phyloP scores from a whole-genome alignment of 1,140 invertebrate genomes.

The Bacillus rossius region DNA sequence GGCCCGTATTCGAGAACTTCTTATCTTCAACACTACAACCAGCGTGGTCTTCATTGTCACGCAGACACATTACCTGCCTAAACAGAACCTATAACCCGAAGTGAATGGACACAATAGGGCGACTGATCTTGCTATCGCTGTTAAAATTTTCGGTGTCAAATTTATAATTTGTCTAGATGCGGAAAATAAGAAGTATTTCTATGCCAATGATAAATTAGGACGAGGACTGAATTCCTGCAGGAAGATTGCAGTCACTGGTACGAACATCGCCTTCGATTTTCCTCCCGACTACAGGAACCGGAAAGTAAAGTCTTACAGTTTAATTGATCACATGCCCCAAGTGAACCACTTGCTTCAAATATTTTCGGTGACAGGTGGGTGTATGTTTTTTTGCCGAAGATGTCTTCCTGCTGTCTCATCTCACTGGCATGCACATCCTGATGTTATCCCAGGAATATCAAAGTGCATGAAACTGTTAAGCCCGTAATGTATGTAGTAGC shows the following conservation, averaged over 20 bases:
- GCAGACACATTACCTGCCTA: too few species aligned
- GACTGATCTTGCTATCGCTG: too few species aligned
- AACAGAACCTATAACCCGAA: too few species aligned
- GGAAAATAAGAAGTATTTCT: too few species aligned
- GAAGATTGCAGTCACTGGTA: conserved; percentile 25
- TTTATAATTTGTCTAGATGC: too few species aligned
- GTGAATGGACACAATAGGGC: too few species aligned
- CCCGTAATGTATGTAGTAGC: neutral
- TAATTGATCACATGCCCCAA: conserved; percentile 7
- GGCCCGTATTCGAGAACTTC: too few species aligned
- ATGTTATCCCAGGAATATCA: neutral
- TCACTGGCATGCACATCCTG: conserved; percentile 11
- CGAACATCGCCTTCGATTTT: neutral
- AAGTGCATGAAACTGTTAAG: neutral
- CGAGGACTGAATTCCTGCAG: conserved; percentile 40
- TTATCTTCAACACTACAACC: too few species aligned
- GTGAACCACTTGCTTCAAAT: neutral
- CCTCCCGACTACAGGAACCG: neutral
- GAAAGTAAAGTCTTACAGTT: neutral
- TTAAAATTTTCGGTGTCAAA: too few species aligned
- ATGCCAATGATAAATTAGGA: conserved; percentile 15
- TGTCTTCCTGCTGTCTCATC: neutral
- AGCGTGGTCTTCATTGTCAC: too few species aligned
- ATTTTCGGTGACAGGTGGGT: neutral
- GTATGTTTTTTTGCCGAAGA: conserved; percentile 3